Percentiles rank a stretch among this genome's conserved stretches.
These are phyloP conservation scores for Drosophila seguyi DNA, from an alignment of 1,140 invertebrate genomes.

Conservation along the genomic window DNA sequence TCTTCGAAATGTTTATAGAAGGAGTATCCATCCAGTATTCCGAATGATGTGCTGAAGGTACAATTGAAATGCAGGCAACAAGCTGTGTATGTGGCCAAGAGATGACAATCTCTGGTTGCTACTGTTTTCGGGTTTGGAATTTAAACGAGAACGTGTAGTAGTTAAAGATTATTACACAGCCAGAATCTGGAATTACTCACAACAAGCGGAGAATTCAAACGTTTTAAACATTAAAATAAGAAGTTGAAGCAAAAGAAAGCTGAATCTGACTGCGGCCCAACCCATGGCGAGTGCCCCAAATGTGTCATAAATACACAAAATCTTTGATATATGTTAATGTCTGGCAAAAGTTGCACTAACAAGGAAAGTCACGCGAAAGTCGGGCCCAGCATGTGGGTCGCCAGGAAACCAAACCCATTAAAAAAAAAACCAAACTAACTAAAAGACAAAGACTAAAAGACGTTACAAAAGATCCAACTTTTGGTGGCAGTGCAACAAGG, in stretches of 20 bases:
- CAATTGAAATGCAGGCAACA: slow-evolving; percentile 75
- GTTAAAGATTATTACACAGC: slow-evolving; percentile 15
- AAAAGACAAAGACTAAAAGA: too few species aligned
- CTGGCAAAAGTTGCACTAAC: slow-evolving; percentile 18
- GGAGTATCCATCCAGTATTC: slow-evolving; percentile 9
- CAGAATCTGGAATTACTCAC: slow-evolving; percentile 22
- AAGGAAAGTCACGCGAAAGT: slow-evolving; percentile 49
- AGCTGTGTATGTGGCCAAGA: slow-evolving; percentile 51
- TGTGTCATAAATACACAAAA: slow-evolving; percentile 60
- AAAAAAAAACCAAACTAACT: background rate
- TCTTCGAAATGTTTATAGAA: background rate
- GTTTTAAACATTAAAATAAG: slow-evolving; percentile 52
- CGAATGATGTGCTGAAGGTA: slow-evolving; percentile 9
- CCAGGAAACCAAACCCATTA: slow-evolving; percentile 29
- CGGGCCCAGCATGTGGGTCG: slow-evolving; percentile 37
- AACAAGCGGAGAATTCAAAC: slow-evolving; percentile 55
- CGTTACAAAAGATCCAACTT: too few species aligned
- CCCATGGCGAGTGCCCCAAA: slow-evolving; percentile 49
- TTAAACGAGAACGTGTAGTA: slow-evolving; percentile 51
- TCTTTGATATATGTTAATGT: slow-evolving; percentile 47
- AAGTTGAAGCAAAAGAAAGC: slow-evolving; percentile 8
- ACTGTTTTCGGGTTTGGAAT: slow-evolving; percentile 49
- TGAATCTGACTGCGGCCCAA: slow-evolving; percentile 21
- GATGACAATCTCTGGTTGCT: slow-evolving; percentile 41
- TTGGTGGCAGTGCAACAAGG: too few species aligned